phyloP scores from a whole-genome alignment of 2,113 vertebrate species.

The Aramus guarauna region DNA sequence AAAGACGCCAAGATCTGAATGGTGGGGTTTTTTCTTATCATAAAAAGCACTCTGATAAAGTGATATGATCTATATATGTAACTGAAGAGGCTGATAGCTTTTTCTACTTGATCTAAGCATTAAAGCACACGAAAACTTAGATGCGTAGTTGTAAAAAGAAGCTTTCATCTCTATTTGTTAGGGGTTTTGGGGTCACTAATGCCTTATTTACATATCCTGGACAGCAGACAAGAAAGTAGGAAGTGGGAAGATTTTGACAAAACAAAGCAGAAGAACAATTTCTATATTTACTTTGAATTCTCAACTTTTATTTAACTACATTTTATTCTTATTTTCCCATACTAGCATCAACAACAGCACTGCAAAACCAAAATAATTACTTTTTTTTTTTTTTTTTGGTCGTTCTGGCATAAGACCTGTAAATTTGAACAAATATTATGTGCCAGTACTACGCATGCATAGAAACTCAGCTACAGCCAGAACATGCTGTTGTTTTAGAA shows the following conservation, averaged over 20 bases:
- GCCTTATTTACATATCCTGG: not conserved
- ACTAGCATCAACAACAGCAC: not conserved
- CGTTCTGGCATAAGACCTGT: not conserved
- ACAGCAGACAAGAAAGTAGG: not conserved
- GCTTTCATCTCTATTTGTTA: not conserved
- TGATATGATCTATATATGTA: not conserved
- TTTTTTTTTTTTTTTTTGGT: not conserved
- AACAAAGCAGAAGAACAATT: not conserved
- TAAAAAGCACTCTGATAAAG: not conserved
- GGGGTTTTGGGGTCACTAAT: not conserved
- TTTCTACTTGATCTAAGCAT: not conserved
- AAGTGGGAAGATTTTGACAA: not conserved
- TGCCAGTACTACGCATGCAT: rapidly evolving
- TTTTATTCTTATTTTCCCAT: not conserved
- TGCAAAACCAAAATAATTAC: not conserved
- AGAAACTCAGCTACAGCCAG: not conserved
- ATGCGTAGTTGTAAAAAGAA: not conserved
- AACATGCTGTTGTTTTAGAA: not conserved
- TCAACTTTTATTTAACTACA: not conserved
- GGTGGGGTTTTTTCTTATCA: not conserved
- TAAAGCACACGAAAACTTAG: not conserved
- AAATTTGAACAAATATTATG: not conserved
- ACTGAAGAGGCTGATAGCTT: not conserved
- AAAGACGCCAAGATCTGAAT: not conserved
- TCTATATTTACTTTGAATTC: not conserved